Base-by-base conservation (phyloP, 2,888 invertebrate genomes). In the Lasius fuliginosus region DNA sequence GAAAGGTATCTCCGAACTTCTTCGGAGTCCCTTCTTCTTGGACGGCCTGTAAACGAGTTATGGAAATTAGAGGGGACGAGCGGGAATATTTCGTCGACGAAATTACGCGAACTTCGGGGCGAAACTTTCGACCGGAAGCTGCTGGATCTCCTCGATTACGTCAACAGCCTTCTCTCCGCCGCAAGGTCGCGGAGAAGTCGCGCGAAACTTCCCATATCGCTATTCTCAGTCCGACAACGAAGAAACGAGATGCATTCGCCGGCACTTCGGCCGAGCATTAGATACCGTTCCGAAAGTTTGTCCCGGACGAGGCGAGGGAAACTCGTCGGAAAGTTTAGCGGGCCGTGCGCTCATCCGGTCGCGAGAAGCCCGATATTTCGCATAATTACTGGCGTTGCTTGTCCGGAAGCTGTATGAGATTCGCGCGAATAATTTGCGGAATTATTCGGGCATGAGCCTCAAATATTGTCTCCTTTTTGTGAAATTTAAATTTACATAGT, bases 11-110 rank as follows among this genome's bases (percentile, higher is more conserved):
- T 36, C 12, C 27, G 62, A 86, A 85, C 40, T 89, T 85, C 3
- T 64, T 67, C 67, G 69, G 85, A 79, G 87, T 83, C 60, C 67
- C 56, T 69, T 56, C 30, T 67, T 85, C 76, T 64, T 53, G 88
- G 76, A 83, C 77, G 83, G 68, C 79, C 67, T 82, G 75, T 79
- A 87, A 89, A 90, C 83, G 88, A 90, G 86, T 90, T 90, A 90
- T 90, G 90, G 88, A 90, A 90, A 90, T 90, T 88, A 88, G 68
- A 87, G 83, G 83, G 81, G 86, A 85, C 83, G 84, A 82, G 74
- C 83, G 85, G 73, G 86, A 86, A 83, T 88, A 86, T 85, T 67
- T 85, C 83, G 81, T 87, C 84, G 83, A 85, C 74, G 86, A 84
- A 90, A 90, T 88, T 90, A 89, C 85, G 82, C 84, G 82, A 83